Base-by-base conservation (phyloP, 1,140 invertebrate genomes). In the Leptestheria dahalacensis region DNA sequence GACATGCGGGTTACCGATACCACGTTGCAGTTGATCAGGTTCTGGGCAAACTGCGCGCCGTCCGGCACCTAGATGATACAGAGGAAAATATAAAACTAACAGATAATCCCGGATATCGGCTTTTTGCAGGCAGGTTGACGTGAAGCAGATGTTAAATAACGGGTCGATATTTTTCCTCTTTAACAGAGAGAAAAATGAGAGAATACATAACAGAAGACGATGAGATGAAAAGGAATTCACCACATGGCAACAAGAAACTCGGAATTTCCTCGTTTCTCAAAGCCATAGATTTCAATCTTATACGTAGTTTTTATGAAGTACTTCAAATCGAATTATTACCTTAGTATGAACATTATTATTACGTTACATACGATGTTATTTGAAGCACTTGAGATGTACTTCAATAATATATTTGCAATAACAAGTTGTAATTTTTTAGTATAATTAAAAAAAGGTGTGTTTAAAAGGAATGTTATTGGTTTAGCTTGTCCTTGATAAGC, bases 1-100 rank as follows among this genome's bases (percentile, higher is more conserved):
- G 84, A 87, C 86, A 95, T 91, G 68, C 82, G 80, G 0, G 81
- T 83, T n/a, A 86, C 79, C 0, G 85, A 84, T 11, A 80, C 72
- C 3, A 86, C 74, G 68, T 89, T 91, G 20, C 81, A 81, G 62
- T 80, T 78, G 23, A 91, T 77, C 57, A 90, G 78, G 52, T 80
- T 65, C 20, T 68, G 64, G 26, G 71, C 68, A 25, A 74, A 62
- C 41, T 62, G 48, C 3, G 26, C 41, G 15, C 46, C 51, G 47
- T 58, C 24, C 20, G 53, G 26, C 21, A 52, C 25, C 58, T 60
- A 33, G 23, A 57, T n/a, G 20, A 2, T 11, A 18, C 23, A 54
- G 4, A 25, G 21, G 15, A 20, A 26, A 54, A 54, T 23, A 51
- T 23, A 11, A 51, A 51, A 24, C 26, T 2, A 51, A 24, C 12